These are phyloP conservation scores for Amblyopsis hoosieri DNA, from an alignment of 2,797 vertebrate genomes.

Conservation along the genomic window DNA sequence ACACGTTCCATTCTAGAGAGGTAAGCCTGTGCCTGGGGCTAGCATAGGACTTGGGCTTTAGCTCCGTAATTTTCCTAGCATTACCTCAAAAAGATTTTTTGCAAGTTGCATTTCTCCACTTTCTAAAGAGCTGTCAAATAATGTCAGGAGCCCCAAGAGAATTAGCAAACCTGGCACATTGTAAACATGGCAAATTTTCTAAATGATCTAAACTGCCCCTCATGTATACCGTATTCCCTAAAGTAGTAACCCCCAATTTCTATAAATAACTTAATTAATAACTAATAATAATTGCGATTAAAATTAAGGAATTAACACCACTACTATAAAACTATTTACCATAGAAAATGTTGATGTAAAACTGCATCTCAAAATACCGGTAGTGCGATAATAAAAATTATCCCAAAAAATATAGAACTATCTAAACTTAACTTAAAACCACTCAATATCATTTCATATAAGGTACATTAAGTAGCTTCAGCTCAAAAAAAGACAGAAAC, in stretches of 20 bases:
- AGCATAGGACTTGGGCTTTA: constrained; percentile 51
- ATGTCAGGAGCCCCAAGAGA: neutral
- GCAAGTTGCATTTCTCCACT: constrained; percentile 13
- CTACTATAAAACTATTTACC: too few species aligned
- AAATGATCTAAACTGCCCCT: neutral
- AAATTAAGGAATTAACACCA: too few species aligned
- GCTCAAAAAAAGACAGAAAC: too few species aligned
- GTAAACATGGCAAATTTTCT: neutral
- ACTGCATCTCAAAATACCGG: too few species aligned
- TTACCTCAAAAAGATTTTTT: constrained; percentile 59
- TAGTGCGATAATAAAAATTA: too few species aligned
- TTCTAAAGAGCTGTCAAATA: constrained; percentile 9
- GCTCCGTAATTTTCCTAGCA: constrained; percentile 56
- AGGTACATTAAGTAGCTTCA: neutral
- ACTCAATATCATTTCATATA: neutral
- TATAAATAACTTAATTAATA: too few species aligned
- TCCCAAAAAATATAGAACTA: neutral
- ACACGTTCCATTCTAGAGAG: constrained; percentile 77
- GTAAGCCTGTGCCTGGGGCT: constrained; percentile 70
- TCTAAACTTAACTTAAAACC: neutral
- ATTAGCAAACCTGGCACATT: too few species aligned
- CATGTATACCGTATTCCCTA: neutral
- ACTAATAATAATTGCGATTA: too few species aligned
- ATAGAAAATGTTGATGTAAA: too few species aligned
- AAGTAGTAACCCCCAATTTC: too few species aligned